Base-by-base conservation (phyloP, 2,797 vertebrate genomes). In the Meda fulgida region DNA sequence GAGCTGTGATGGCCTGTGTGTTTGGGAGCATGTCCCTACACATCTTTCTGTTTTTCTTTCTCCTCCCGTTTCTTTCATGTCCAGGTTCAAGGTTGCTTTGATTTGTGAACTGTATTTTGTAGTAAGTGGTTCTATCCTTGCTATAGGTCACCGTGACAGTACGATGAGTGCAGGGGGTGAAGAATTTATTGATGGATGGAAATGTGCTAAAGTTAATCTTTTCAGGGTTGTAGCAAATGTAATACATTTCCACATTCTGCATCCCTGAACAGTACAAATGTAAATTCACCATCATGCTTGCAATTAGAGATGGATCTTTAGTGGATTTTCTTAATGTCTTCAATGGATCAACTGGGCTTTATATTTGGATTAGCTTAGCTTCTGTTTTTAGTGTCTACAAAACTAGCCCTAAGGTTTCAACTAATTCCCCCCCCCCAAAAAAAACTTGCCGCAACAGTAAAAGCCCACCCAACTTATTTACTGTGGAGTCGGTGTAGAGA, bases 41-140 rank as follows among this genome's bases (percentile, higher is more conserved):
- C 79, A 58, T 84, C 73, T 78, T 84, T 65, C 88, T 43, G 85
- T 89, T 88, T 63, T 58, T 83, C 80, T 73, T 71, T 78, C 84
- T 34, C 88, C 83, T 80, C 83, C 87, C 82, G 51, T 70, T 6
- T 66, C 72, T 81, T 80, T 89, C 87, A 79, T 60, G 65, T 78
- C 7, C 1, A 13, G 55, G 51, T 40, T 63, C 66, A 78, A 84
- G 83, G 66, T 84, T 78, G 53, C 51, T 78, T 67, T 70, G 63
- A 70, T 84, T 84, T 78, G 72, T 77, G 65, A 84, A 70, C 76
- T 71, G 51, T 79, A 79, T 78, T 78, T 78, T 84, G 65, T 21
- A 70, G 53, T 69, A 78, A 67, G 65, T 71, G 66, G 21, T 71
- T 84, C 26, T 71, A 26, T 10, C 23, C 75, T 36, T 60, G 75